Evolutionary conservation across 2,888 invertebrate genomes (phyloP).

Genomic region (Acanthosepion esculentum): DNA sequence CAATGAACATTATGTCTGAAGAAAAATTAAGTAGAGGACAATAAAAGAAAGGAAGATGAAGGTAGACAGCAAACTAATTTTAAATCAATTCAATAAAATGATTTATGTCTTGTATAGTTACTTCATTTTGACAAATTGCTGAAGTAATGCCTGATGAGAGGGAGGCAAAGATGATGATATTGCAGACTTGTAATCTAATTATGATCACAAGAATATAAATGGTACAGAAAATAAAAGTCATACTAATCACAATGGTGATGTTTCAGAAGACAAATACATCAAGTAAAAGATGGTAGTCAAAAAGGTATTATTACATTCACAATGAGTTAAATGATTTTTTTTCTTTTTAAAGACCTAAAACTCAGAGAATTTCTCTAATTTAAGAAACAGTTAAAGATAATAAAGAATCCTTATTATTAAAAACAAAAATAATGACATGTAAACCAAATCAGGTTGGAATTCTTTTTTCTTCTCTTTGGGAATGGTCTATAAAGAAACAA

Average conservation of each 20-base stretch:
- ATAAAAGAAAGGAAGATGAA: not conserved
- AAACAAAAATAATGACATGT: not conserved
- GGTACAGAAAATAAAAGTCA: not conserved
- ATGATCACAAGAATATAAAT: slow-evolving; percentile 12
- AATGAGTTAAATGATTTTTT: not conserved
- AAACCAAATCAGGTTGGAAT: not conserved
- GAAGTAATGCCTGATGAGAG: not conserved
- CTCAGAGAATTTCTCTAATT: too few relatives aligned
- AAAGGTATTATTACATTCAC: not conserved
- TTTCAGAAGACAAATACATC: not conserved
- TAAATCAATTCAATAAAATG: slow-evolving; percentile 33
- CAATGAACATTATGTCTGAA: not conserved
- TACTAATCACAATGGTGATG: not conserved
- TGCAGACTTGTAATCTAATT: not conserved
- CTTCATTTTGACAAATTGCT: slow-evolving; percentile 15
- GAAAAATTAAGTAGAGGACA: not conserved
- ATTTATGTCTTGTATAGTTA: not conserved
- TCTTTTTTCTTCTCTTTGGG: not conserved
- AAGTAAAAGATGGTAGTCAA: not conserved
- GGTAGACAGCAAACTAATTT: not conserved
- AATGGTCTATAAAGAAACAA: too few relatives aligned
- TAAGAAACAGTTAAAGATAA: too few relatives aligned
- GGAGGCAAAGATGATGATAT: not conserved
- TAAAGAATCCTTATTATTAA: not conserved
- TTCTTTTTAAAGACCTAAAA: not conserved